Conservation (phyloP, 1,140 invertebrate species). For the Oscheius sp. region DNA sequence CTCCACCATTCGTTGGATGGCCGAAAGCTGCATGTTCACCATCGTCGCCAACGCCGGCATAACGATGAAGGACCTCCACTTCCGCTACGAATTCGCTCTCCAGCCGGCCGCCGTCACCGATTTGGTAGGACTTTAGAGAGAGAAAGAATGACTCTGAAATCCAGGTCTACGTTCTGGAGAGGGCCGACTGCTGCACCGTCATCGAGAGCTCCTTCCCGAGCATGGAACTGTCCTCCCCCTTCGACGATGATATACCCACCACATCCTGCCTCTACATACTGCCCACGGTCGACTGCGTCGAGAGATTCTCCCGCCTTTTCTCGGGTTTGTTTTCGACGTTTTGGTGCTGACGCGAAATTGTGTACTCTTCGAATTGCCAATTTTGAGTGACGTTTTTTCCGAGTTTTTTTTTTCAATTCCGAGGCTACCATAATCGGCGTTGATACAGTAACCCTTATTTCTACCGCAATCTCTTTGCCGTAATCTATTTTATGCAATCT, state of each 20-base stretch:
- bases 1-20: slow-evolving; percentile 35
- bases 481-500: too few species aligned
- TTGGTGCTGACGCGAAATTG: too few species aligned
- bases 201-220: slow-evolving; percentile 4
- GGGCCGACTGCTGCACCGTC: slow-evolving; percentile 10
- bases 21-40: slow-evolving; percentile 34
- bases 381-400: too few species aligned
- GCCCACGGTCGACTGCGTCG: slow-evolving; percentile 16
- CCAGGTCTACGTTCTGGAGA: slow-evolving; percentile 23
- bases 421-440: too few species aligned
- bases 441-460: too few species aligned
- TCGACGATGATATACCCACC: neutral
- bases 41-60: slow-evolving; percentile 38
- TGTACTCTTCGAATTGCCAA: too few species aligned
- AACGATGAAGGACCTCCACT: slow-evolving; percentile 26
- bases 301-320: slow-evolving; percentile 25
- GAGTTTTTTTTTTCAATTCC: too few species aligned
- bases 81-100: slow-evolving; percentile 34
- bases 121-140: neutral
- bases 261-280: neutral
- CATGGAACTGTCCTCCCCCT: slow-evolving; percentile 22
- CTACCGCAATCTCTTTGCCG: too few species aligned
- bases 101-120: slow-evolving; percentile 25
- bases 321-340: neutral
- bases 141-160: too few species aligned